Conservation (phyloP, 2,113 vertebrate genomes). For the Amia ocellicauda region DNA sequence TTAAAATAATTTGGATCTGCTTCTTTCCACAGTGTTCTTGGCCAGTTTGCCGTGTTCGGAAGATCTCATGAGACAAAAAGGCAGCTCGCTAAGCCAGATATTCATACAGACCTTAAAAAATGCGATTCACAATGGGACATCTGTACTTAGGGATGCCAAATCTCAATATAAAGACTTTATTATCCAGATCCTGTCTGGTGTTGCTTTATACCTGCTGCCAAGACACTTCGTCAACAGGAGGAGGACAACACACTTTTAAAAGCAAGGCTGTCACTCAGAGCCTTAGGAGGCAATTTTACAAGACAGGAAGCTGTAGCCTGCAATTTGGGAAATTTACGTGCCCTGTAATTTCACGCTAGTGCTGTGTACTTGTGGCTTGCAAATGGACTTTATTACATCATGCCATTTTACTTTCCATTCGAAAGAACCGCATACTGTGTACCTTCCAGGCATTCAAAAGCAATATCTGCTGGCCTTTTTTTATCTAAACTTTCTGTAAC, state of each 20-base stretch:
- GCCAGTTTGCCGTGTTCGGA: background rate
- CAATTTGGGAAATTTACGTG: constrained; percentile 70
- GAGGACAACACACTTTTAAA: constrained; percentile 47
- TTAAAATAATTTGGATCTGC: background rate
- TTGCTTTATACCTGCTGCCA: constrained; percentile 32
- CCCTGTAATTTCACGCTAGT: constrained; percentile 62
- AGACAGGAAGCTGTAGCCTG: constrained; percentile 51
- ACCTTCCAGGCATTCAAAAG: constrained; percentile 21
- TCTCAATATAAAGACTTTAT: constrained; percentile 17
- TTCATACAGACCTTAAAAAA: constrained; percentile 6
- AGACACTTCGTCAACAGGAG: constrained; percentile 47
- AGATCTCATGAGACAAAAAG: constrained; percentile 5
- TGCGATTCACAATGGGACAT: constrained; percentile 28
- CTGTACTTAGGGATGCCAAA: constrained; percentile 28
- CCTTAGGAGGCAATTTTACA: constrained; percentile 49
- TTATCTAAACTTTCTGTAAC: constrained; percentile 40
- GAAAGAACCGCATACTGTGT: constrained; percentile 18
- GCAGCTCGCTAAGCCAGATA: background rate
- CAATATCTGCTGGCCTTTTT: constrained; percentile 23
- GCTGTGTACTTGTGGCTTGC: constrained; percentile 56
- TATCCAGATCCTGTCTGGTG: constrained; percentile 27
- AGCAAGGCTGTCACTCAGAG: constrained; percentile 64
- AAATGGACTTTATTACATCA: constrained; percentile 52
- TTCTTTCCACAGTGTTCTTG: background rate
- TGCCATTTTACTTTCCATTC: constrained; percentile 41